A percentile compares a stretch with the other conserved stretches of the same genome.
Conservation (phyloP, 2,113 vertebrate species). For the Chloroceryle aenea region DNA sequence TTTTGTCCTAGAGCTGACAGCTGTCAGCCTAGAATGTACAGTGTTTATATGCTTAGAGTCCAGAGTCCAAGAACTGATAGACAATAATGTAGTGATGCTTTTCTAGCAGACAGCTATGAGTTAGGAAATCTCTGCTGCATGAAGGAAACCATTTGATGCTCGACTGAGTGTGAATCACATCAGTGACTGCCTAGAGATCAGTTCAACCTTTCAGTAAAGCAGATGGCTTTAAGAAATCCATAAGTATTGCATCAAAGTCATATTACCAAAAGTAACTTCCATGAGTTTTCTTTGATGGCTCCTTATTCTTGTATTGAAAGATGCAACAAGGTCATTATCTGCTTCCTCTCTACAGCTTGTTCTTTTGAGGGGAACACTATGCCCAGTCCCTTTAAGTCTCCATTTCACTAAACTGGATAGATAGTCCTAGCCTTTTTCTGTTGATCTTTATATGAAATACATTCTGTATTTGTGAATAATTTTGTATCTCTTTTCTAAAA, state of each 20-base stretch:
- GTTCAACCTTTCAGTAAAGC: not conserved
- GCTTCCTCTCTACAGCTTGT: accelerated
- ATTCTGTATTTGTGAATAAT: not conserved
- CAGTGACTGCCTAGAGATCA: not conserved
- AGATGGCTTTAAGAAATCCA: not conserved
- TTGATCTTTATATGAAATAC: not conserved
- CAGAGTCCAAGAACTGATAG: not conserved
- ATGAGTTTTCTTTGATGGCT: not conserved
- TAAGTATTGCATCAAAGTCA: not conserved
- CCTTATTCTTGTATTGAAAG: not conserved
- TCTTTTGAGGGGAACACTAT: not conserved
- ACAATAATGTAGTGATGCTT: not conserved
- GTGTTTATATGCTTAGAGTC: not conserved
- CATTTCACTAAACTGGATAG: not conserved
- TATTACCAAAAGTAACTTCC: not conserved
- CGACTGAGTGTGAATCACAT: not conserved
- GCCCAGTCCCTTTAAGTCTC: not conserved
- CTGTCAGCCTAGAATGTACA: not conserved
- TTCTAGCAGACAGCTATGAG: not conserved
- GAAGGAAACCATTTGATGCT: not conserved
- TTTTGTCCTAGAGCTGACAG: not conserved
- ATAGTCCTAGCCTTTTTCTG: not conserved
- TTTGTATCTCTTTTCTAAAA: not conserved
- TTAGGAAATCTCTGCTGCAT: not conserved
- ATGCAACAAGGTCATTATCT: not conserved